These are phyloP conservation scores for Hipparchia semele DNA, from an alignment of 2,888 invertebrate species.

Conservation along the genomic window DNA sequence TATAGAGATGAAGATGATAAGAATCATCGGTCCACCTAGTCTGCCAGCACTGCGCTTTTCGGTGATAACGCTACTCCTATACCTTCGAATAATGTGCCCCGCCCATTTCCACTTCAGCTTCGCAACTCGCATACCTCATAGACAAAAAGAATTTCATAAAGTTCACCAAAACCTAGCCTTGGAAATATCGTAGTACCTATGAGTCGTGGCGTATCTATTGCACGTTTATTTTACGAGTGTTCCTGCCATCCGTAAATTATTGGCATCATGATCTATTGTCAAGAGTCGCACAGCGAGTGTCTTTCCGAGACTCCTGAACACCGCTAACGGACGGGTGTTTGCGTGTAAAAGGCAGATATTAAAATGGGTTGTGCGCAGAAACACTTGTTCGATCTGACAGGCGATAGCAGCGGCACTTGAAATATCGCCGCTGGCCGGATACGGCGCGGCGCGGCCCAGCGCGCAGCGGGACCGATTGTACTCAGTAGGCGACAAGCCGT, in stretches of 20 bases:
- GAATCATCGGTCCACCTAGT: no score
- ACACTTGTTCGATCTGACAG: slow-evolving; percentile 81
- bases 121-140: no score
- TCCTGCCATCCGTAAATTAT: slow-evolving; percentile 30
- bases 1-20: no score
- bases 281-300: slow-evolving; percentile 28
- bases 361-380: slow-evolving; percentile 74
- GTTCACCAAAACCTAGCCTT: neutral
- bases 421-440: slow-evolving; percentile 67
- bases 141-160: neutral
- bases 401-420: slow-evolving; percentile 73
- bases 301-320: slow-evolving; percentile 34
- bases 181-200: slow-evolving; percentile 1
- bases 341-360: slow-evolving; percentile 72
- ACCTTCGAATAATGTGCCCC: no score
- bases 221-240: slow-evolving; percentile 30
- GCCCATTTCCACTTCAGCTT: no score
- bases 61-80: no score
- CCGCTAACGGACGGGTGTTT: slow-evolving; percentile 59
- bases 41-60: no score
- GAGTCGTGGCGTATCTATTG: slow-evolving; percentile 14
- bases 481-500: slow-evolving; percentile 43
- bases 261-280: slow-evolving; percentile 29
- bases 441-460: slow-evolving; percentile 50
- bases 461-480: slow-evolving; percentile 58